Conservation (phyloP, 2,888 invertebrate species). For the Opisthograptis luteolata region DNA sequence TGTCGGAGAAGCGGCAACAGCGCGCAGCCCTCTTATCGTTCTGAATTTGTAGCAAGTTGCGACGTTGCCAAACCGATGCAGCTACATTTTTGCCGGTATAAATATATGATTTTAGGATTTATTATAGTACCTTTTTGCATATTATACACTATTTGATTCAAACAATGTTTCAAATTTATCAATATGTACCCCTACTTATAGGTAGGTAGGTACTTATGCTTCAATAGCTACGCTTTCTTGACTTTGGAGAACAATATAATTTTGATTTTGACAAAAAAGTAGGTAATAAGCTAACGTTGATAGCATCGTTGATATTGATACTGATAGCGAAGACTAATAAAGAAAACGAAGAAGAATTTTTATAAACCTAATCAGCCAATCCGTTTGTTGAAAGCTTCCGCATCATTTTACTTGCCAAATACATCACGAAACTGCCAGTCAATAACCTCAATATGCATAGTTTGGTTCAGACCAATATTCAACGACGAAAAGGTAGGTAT, state of each 20-base stretch:
- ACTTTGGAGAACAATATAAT: too few relatives aligned
- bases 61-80: slow-evolving; percentile 37
- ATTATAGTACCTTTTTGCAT: too few relatives aligned
- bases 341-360: not conserved
- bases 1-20: slow-evolving; percentile 39
- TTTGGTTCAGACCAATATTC: too few relatives aligned
- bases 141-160: too few relatives aligned
- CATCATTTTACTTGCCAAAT: not conserved
- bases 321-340: not conserved
- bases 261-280: too few relatives aligned
- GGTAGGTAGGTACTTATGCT: not conserved
- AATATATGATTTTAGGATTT: too few relatives aligned
- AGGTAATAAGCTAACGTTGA: too few relatives aligned
- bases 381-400: not conserved
- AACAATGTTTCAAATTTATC: too few relatives aligned
- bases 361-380: not conserved
- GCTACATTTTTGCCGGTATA: slow-evolving; percentile 11
- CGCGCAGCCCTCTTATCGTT: slow-evolving; percentile 22
- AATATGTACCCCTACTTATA: not conserved
- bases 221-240: too few relatives aligned
- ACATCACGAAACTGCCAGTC: not conserved
- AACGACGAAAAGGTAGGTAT: too few relatives aligned
- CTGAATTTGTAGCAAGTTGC: slow-evolving; percentile 14
- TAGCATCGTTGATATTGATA: too few relatives aligned
- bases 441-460: too few relatives aligned